Base-by-base conservation (phyloP, 2,797 vertebrate genomes). In the Microhierax caerulescens region DNA sequence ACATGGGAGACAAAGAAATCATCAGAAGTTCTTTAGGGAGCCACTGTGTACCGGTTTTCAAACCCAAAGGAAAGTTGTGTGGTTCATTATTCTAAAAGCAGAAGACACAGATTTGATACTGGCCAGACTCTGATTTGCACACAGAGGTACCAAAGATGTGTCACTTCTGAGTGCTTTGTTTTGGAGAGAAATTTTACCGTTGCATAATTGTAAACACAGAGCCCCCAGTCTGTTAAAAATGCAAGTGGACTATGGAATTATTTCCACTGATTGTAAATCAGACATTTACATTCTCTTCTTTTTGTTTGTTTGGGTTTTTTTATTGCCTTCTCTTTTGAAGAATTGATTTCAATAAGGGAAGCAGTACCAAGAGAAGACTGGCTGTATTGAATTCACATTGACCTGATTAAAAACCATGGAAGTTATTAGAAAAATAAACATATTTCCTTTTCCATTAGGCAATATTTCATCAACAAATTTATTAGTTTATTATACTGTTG, bases 331-430 rank as follows among this genome's bases (percentile, higher is more conserved):
- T 36, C 77, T 94, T 96, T 97, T 97, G 97, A 98, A 96, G 94
- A 98, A 98, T 97, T 98, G 98, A 98, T 98, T 97, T 97, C 89
- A 97, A 92, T 95, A 95, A 96, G 39, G 70, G 87, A 96, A 95
- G 92, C 56, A 77, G 78, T 91, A 96, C 78, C 88, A 97, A 96
- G 96, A 97, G 95, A 97, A 97, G 97, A 98, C 97, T 97, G 88
- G 74, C 76, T 97, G 77, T 97, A 98, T 97, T 93, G 97, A 98
- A 95, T 97, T 97, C 90, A 91, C 91, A 93, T 93, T 94, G 96
- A 97, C 96, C 87, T 97, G 97, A 98, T 97, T 97, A 97, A 97
- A 97, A 97, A 96, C 72, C 91, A 95, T 89, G 72, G 76, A 97
- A 75, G 41, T 97, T 98, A 96, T 92, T 82, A 96, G 93, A 95